Conservation (phyloP, 2,113 vertebrate species). For the Chamaea fasciata region DNA sequence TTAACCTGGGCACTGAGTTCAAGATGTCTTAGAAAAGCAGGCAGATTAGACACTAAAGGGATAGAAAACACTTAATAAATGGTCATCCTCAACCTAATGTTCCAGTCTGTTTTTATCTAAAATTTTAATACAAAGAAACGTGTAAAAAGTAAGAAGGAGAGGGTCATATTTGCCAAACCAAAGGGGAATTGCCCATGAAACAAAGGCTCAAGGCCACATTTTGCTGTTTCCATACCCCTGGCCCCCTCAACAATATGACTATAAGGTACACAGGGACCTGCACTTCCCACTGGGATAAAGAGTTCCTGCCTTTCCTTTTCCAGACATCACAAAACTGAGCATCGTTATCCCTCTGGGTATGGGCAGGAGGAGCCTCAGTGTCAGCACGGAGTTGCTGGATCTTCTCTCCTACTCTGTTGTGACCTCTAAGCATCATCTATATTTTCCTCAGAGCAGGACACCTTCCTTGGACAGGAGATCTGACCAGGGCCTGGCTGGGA, state of each 20-base stretch:
- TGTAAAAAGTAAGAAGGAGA: neutral
- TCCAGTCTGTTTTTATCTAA: neutral
- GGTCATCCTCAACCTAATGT: neutral
- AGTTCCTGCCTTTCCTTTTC: neutral
- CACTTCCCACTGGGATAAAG: neutral
- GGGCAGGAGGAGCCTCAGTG: constrained; percentile 7
- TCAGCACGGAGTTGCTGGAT: neutral
- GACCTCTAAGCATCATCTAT: neutral
- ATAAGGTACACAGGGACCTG: fast-evolving
- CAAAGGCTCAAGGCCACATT: neutral
- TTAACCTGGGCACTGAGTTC: neutral
- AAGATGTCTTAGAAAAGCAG: neutral
- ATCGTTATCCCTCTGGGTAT: neutral
- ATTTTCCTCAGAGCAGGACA: neutral
- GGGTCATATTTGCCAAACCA: neutral
- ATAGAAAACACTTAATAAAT: neutral
- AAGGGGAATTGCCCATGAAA: neutral
- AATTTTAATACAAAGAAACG: neutral
- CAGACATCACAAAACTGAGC: constrained; percentile 35
- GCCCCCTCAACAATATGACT: fast-evolving
- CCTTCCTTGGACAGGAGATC: neutral
- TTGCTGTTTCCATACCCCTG: neutral
- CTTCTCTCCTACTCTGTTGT: neutral
- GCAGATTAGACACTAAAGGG: neutral
- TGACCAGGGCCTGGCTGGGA: neutral